These are phyloP conservation scores for Miopithecus talapoin DNA, from an alignment of 2,797 vertebrate species.

Conservation along the genomic window DNA sequence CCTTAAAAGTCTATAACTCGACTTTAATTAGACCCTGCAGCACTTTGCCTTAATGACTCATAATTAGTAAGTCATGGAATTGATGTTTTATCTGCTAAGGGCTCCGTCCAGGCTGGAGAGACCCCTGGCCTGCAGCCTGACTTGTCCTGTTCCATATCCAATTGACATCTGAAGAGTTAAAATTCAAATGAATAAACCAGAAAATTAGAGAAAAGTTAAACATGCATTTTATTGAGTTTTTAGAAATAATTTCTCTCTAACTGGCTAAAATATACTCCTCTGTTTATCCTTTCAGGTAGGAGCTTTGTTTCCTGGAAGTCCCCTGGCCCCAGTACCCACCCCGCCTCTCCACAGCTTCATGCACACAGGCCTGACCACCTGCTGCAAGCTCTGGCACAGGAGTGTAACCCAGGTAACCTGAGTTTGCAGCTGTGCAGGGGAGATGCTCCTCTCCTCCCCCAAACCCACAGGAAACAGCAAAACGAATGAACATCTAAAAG, in stretches of 20 bases:
- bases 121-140: rapidly evolving
- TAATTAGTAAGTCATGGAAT: neutral
- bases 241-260: neutral
- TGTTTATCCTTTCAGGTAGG: neutral
- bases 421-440: no score
- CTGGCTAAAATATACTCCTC: neutral
- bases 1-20: neutral
- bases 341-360: rapidly evolving
- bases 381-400: rapidly evolving
- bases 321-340: rapidly evolving
- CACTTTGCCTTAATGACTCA: neutral
- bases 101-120: no score
- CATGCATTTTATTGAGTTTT: rapidly evolving
- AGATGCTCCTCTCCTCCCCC: neutral
- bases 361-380: neutral
- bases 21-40: neutral
- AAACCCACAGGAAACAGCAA: neutral
- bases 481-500: neutral
- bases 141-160: rapidly evolving
- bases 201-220: neutral
- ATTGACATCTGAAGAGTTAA: neutral
- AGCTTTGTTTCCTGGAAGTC: neutral
- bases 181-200: neutral
- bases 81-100: neutral
- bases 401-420: rapidly evolving